These are phyloP conservation scores for Lycocerus yunnanus DNA, from an alignment of 2,888 invertebrate species.

Conservation along the genomic window DNA sequence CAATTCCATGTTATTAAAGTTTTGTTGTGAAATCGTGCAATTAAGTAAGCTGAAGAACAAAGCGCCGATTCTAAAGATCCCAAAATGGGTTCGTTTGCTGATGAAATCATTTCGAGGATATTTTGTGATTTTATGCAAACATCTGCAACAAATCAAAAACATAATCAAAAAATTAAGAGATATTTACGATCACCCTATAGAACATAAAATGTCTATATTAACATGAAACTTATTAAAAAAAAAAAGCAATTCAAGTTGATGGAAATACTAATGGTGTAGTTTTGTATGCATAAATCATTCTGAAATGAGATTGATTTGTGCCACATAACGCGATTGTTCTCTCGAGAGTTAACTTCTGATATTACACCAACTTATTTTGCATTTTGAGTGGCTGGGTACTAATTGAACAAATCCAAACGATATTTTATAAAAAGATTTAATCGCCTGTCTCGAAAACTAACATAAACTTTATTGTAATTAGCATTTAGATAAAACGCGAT, in stretches of 20 bases:
- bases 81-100: slow-evolving; percentile 55
- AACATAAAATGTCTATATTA: neutral
- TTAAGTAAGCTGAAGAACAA: slow-evolving; percentile 57
- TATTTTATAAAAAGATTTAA: neutral
- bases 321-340: neutral
- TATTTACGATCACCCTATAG: neutral
- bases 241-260: neutral
- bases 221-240: neutral
- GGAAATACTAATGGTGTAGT: neutral
- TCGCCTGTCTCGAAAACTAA: neutral
- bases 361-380: neutral
- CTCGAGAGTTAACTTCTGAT: neutral
- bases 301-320: neutral
- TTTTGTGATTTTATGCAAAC: slow-evolving; percentile 58
- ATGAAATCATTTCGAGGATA: slow-evolving; percentile 55
- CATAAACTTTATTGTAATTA: neutral
- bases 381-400: neutral
- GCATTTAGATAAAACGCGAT: too few species aligned
- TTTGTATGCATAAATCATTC: neutral
- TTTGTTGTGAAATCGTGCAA: slow-evolving; percentile 58
- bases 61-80: slow-evolving; percentile 59
- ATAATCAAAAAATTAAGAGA: neutral
- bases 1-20: slow-evolving; percentile 62
- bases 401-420: neutral
- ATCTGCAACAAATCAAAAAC: slow-evolving; percentile 50